Percentiles rank a stretch among this genome's conserved stretches.
phyloP scores from a whole-genome alignment of 2,113 vertebrate species.

The Leucoraja erinaceus region DNA sequence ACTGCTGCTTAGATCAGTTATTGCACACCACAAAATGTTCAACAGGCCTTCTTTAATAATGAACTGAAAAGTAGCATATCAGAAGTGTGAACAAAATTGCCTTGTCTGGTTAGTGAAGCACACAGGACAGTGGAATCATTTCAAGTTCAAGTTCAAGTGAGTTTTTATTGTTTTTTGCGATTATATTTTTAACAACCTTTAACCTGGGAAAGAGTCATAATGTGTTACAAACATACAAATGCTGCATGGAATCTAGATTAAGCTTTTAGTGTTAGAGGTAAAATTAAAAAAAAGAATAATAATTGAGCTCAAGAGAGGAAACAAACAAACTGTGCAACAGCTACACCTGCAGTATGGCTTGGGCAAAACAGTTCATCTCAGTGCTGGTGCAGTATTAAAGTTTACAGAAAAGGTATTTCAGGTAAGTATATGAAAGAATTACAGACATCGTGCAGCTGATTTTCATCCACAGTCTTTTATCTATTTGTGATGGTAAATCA shows the following conservation, averaged over 20 bases:
- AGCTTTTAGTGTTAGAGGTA: neutral
- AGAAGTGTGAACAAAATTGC: neutral
- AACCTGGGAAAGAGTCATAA: neutral
- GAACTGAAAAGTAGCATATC: neutral
- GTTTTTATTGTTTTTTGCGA: too few species aligned
- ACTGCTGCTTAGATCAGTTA: neutral
- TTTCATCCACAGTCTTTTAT: neutral
- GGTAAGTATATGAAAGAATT: neutral
- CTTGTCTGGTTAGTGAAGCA: neutral
- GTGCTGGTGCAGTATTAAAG: neutral
- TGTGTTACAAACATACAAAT: neutral
- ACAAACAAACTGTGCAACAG: constrained; percentile 4
- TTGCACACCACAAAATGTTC: neutral
- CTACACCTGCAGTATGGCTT: neutral
- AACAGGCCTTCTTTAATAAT: neutral
- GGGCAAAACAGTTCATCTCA: neutral
- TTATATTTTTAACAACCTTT: neutral
- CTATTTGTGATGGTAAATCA: neutral
- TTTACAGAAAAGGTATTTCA: neutral
- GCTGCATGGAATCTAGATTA: neutral
- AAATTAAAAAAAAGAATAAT: neutral
- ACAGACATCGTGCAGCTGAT: neutral
- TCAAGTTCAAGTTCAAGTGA: too few species aligned
- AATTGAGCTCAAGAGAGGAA: neutral
- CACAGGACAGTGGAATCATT: neutral